Percentiles rank a stretch among this genome's conserved stretches.
Evolutionary conservation across 2,888 invertebrate genomes (phyloP).

Genomic region (Cremastinae sp.): DNA sequence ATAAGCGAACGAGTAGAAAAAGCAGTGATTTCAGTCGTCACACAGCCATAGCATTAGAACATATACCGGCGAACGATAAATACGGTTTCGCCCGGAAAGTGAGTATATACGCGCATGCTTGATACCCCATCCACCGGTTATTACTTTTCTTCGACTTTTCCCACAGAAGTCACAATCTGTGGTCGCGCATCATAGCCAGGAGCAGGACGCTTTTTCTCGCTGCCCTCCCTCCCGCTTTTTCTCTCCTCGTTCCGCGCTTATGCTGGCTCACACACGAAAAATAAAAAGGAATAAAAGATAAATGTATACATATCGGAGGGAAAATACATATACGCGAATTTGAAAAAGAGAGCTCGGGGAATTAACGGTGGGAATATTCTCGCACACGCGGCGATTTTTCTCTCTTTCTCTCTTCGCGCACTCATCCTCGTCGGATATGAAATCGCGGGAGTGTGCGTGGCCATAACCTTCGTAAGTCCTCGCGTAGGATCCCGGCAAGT

Average conservation of each 20-base stretch:
- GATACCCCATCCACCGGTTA: constrained; percentile 63
- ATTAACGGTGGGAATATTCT: constrained; percentile 77
- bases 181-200: constrained; percentile 79
- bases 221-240: constrained; percentile 36
- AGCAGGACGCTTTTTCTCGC: constrained; percentile 52
- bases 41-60: constrained; percentile 36
- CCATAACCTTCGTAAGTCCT: constrained; percentile 40
- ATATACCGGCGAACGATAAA: constrained; percentile 52
- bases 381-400: constrained; percentile 64
- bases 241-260: constrained; percentile 13
- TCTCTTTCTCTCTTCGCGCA: constrained; percentile 57
- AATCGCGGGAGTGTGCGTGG: constrained; percentile 53
- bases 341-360: constrained; percentile 57
- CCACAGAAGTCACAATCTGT: constrained; percentile 80
- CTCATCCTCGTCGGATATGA: constrained; percentile 62
- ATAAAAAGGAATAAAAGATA: constrained; percentile 7
- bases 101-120: constrained; percentile 27
- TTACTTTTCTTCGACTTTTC: constrained; percentile 78
- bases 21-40: constrained; percentile 42
- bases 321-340: constrained; percentile 37
- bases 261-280: constrained; percentile 4
- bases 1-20: constrained; percentile 40
- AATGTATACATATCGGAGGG: constrained; percentile 1
- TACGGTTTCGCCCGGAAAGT: constrained; percentile 39
- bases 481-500: constrained; percentile 53